Evolutionary conservation across 2,888 invertebrate species (phyloP).

Genomic region (Caenorhabditis sp.): DNA sequence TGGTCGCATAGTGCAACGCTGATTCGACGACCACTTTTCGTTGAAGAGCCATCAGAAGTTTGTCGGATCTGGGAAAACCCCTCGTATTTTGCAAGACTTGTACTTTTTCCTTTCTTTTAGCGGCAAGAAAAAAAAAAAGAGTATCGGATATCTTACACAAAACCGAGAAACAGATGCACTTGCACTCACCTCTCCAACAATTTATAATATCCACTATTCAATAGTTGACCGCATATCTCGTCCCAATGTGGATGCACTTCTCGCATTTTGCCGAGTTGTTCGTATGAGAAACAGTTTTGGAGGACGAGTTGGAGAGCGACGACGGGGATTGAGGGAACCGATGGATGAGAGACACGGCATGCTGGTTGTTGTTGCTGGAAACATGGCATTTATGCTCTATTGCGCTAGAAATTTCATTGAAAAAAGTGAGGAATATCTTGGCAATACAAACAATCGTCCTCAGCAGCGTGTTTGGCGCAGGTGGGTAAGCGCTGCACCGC

Average conservation of each 20-base stretch:
- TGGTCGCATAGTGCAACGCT: constrained; percentile 54
- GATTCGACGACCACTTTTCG: constrained; percentile 48
- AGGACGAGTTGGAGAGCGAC: constrained; percentile 60
- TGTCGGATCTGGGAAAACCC: constrained; percentile 45
- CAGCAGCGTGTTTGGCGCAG: too few relatives aligned
- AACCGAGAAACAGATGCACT: too few relatives aligned
- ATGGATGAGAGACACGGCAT: constrained; percentile 30
- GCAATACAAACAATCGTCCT: too few relatives aligned
- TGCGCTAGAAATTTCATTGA: too few relatives aligned
- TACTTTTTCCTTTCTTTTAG: constrained; percentile 2
- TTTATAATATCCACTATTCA: constrained; percentile 66
- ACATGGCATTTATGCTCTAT: too few relatives aligned
- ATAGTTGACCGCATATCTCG: constrained; percentile 66
- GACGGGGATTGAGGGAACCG: constrained; percentile 36
- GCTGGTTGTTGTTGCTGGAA: constrained; percentile 6
- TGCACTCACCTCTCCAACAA: constrained; percentile 49
- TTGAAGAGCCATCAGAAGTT: constrained; percentile 54
- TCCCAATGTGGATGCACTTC: constrained; percentile 69
- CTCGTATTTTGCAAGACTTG: neutral
- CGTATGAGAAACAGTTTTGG: constrained; percentile 53
- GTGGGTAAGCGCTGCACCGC: too few relatives aligned
- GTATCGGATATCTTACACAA: neutral
- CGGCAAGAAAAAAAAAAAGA: neutral
- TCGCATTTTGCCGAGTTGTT: constrained; percentile 57
- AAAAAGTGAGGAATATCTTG: too few relatives aligned